Evolutionary conservation across 2,113 vertebrate genomes (phyloP), one percentile per base, ranked within the genome.

Genomic region (Emydura subglobosa): DNA sequence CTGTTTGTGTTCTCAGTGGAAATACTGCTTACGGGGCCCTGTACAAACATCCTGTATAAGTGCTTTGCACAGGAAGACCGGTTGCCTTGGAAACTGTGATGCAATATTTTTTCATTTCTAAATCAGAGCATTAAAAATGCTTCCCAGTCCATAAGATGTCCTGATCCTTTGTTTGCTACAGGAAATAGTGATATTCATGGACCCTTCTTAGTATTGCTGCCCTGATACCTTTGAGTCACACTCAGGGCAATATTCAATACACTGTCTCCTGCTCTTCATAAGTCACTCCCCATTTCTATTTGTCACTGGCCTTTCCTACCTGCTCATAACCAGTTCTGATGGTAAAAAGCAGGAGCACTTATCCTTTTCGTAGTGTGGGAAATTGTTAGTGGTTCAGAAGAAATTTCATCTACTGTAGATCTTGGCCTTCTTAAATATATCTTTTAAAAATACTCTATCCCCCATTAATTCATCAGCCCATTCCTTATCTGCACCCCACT

Each of bases 71-170:
- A 9, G 95, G 91, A 91, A 92, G 61, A 93, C 79, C 0, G 0
- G 97, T 98, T 98, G 95, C 97, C 92, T 86, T 97, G 97, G 97
- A 96, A 97, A 98, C 97, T 74, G 27, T 53, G 61, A 49, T 78
- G 89, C 79, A 44, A 4, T 85, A 47, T 83, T 85, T 83, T 94
- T 81, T 68, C 81, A 83, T 90, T 93, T 61, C 90, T 94, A n/a
- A 93, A 79, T 61, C n/a, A 50, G 88, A 96, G 57, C 31, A 76
- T 57, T 53, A 57, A 79, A 90, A 54, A 34, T 17, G 80, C 83
- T 84, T 29, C 17, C 25, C 80, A 68, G 10, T 47, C 49, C 29
- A 34, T 55, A 34, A 76, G 22, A 19, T 22, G 8, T 79, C 6
- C 21, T 54, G 83, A 72, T 34, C 49, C 49, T 85, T 72, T 51